A percentile compares a stretch with the other conserved stretches of the same genome.
phyloP scores from a whole-genome alignment of 2,113 vertebrate species.

The Cephalopterus ornatus region DNA sequence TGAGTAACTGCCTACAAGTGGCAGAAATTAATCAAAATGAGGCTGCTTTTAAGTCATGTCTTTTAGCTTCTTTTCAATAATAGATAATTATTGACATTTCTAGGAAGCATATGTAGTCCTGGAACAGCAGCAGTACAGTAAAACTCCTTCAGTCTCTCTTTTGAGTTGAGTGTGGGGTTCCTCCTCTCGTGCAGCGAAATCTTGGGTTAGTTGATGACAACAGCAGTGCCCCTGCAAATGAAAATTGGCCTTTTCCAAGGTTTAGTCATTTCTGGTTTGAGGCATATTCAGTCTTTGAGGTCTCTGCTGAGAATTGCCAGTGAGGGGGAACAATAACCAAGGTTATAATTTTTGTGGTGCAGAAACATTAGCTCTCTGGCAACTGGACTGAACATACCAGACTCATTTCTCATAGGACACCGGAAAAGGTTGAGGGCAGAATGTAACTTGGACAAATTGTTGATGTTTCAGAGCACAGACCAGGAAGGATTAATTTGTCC shows the following conservation, averaged over 20 bases:
- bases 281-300: not conserved
- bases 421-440: not conserved
- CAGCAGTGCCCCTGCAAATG: not conserved
- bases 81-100: slow-evolving; percentile 4
- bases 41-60: not conserved
- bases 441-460: slow-evolving; percentile 4
- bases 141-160: not conserved
- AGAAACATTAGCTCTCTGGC: slow-evolving; percentile 11
- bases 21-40: slow-evolving; percentile 11
- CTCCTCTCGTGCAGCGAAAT: not conserved
- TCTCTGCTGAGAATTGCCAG: not conserved
- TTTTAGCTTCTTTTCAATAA: slow-evolving; percentile 6
- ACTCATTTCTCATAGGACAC: slow-evolving; percentile 39
- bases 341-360: slow-evolving; percentile 20
- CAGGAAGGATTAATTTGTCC: slow-evolving; percentile 46
- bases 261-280: not conserved
- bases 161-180: not conserved
- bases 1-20: not conserved
- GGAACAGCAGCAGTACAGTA: not conserved
- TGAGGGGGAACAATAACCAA: not conserved
- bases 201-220: not conserved
- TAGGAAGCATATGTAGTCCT: not conserved
- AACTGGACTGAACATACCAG: slow-evolving; percentile 30
- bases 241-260: not conserved
- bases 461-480: slow-evolving; percentile 24